Evolutionary conservation across 2,797 vertebrate species (phyloP), one percentile per base, ranked within the genome.

Genomic region (Chromobotia macracanthus): DNA sequence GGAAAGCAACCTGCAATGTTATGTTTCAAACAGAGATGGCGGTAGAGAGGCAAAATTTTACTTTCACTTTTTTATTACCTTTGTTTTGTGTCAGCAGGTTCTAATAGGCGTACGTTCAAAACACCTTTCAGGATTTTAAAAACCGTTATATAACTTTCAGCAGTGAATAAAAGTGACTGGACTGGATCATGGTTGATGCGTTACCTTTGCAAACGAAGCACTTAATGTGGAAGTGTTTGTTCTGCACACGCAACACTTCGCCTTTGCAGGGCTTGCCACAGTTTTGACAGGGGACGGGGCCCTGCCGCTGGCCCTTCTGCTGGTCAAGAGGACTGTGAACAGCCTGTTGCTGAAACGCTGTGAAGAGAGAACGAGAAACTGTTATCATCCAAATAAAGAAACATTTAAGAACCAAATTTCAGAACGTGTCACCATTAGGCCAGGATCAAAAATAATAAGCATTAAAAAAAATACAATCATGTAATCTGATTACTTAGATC

Each of bases 191-290:
- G 68, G 73, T 21, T 19, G 21, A 56, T 97, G 89, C 97, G 98
- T 89, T 74, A 98, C 97, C 96, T 91, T 98, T 99, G 94, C 97
- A 99, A 71, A 95, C 96, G 87, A 99, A 99, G 84, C 98, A 99
- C 84, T 95, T 96, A 86, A 98, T 94, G 87, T 99, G 98, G 87
- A 99, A 98, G 89, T 99, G 96, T 61, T 90, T 95, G 89, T 90
- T 90, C 90, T 99, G 97, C 80, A 99, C 97, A 15, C 96, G 94
- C 66, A 99, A 94, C 80, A 97, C 98, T 88, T 98, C 94, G n/a
- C 98, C 98, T 86, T 95, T 97, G 84, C 98, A 99, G 56, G 94
- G 93, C 18, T 93, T 94, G 19, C 94, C 94, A 71, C 97, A 99
- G 84, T 95, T 97, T 88, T 94, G 92, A 86, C 97, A 99, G 80